These are phyloP conservation scores for Malurus cyaneus DNA, from an alignment of 2,113 vertebrate genomes.

Conservation along the genomic window DNA sequence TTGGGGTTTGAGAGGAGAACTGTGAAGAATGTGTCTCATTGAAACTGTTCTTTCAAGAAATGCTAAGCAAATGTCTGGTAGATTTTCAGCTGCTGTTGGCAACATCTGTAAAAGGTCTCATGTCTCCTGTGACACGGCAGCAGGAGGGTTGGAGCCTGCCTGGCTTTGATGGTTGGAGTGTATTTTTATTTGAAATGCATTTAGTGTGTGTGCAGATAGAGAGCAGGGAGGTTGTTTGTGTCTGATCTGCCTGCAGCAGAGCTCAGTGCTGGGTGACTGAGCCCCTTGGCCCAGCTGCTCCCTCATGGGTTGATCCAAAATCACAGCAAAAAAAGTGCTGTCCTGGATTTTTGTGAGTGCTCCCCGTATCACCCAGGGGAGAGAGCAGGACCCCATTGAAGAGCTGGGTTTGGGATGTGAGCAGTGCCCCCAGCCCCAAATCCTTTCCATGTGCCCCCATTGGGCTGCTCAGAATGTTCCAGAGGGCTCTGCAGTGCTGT, in stretches of 20 bases:
- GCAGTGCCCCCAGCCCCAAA: background rate
- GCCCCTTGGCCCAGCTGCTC: background rate
- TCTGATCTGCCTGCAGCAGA: background rate
- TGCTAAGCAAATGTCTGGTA: background rate
- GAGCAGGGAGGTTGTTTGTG: background rate
- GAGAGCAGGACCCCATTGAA: background rate
- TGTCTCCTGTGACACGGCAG: background rate
- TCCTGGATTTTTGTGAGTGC: background rate
- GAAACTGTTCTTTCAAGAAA: background rate
- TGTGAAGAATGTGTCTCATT: background rate
- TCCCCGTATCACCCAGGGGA: fast-evolving
- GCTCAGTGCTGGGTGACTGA: background rate
- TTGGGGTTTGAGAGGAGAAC: constrained; percentile 5
- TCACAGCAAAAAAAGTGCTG: fast-evolving
- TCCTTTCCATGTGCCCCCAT: fast-evolving
- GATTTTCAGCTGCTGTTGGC: constrained; percentile 1
- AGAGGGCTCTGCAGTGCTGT: background rate
- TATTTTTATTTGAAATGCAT: background rate
- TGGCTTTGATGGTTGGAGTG: background rate
- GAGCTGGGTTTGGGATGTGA: fast-evolving
- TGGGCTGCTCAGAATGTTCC: background rate
- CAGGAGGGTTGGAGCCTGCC: background rate
- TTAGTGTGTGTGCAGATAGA: background rate
- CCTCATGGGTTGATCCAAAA: background rate
- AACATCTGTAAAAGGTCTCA: background rate